Evolutionary conservation across 2,888 invertebrate species (phyloP).

Genomic region (Melipona beecheii): DNA sequence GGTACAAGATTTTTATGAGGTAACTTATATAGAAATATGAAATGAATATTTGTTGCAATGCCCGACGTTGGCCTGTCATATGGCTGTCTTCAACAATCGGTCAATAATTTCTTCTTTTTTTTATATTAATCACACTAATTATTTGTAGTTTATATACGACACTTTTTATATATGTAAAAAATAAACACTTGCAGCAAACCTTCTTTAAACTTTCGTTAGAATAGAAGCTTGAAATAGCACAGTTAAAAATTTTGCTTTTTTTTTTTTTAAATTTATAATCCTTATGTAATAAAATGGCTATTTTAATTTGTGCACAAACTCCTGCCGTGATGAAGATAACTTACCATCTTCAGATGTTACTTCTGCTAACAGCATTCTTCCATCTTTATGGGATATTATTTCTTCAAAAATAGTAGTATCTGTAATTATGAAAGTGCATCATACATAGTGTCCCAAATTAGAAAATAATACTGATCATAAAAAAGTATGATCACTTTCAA

Average conservation of each 20-base stretch:
- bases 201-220: conserved; percentile 62
- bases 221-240: conserved; percentile 63
- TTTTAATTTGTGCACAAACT: conserved; percentile 73
- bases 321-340: conserved; percentile 79
- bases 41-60: conserved; percentile 62
- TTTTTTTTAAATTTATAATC: conserved; percentile 53
- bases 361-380: conserved; percentile 54
- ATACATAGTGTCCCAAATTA: not conserved
- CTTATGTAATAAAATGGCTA: conserved; percentile 61
- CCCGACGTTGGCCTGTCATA: conserved; percentile 48
- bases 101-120: conserved; percentile 62
- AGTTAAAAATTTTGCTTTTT: conserved; percentile 51
- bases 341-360: conserved; percentile 80
- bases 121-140: conserved; percentile 65
- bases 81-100: conserved; percentile 63
- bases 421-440: conserved; percentile 44
- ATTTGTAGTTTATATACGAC: conserved; percentile 63
- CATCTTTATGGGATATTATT: conserved; percentile 42
- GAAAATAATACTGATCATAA: conserved; percentile 10
- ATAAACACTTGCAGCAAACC: conserved; percentile 66
- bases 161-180: conserved; percentile 71
- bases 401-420: conserved; percentile 52
- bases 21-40: conserved; percentile 72
- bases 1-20: conserved; percentile 79
- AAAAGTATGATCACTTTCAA: conserved; percentile 29